Percentiles rank a stretch among this genome's conserved stretches.
Evolutionary conservation across 2,113 vertebrate genomes (phyloP).

Genomic region (Rafetus swinhoei): DNA sequence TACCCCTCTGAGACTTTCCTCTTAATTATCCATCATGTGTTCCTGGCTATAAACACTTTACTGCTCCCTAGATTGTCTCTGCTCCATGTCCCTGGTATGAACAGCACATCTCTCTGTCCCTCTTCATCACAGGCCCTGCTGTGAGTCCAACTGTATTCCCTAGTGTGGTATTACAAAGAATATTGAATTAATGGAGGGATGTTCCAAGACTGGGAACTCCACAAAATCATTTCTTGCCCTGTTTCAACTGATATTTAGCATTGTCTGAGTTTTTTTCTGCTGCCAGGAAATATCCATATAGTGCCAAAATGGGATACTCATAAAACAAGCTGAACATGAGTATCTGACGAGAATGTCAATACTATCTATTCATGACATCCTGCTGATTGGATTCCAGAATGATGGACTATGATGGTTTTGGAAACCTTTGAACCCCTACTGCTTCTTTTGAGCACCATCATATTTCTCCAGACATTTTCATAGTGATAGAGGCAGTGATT

Average conservation of each 20-base stretch:
- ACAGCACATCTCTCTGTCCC: neutral
- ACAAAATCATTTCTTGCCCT: neutral
- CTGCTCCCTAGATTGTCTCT: neutral
- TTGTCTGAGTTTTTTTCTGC: conserved; percentile 15
- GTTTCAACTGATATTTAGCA: neutral
- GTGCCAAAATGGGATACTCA: conserved; percentile 7
- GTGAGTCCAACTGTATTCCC: neutral
- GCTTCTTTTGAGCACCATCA: neutral
- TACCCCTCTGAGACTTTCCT: neutral
- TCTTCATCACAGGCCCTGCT: neutral
- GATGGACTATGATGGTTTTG: conserved; percentile 12
- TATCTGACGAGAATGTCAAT: conserved; percentile 14
- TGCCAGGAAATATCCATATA: neutral
- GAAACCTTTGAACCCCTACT: neutral
- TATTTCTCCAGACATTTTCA: too few species aligned
- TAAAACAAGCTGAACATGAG: conserved; percentile 14
- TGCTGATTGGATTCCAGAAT: conserved; percentile 32
- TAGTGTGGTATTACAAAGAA: conserved; percentile 9
- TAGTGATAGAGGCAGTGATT: neutral
- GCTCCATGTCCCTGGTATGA: conserved; percentile 1
- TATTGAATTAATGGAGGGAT: conserved; percentile 19
- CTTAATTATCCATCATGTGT: neutral
- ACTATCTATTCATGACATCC: neutral
- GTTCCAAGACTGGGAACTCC: neutral
- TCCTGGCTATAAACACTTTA: neutral